phyloP scores from a whole-genome alignment of 2,113 vertebrate species.

The Gymnarchus niloticus region DNA sequence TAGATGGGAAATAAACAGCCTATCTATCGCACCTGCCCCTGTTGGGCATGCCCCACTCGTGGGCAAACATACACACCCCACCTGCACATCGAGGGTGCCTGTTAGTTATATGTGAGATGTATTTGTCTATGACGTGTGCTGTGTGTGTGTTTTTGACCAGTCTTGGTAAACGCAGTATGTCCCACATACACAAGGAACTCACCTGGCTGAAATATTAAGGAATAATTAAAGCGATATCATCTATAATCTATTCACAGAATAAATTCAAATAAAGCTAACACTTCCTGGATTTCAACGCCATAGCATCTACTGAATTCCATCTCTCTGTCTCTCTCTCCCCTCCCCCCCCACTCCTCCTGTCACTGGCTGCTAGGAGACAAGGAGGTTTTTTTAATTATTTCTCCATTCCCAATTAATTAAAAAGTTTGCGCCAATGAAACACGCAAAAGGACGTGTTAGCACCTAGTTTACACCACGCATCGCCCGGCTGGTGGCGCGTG shows the following conservation, averaged over 20 bases:
- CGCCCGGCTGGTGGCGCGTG: constrained; percentile 37
- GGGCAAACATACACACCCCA: background rate
- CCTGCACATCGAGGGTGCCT: background rate
- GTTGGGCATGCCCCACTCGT: background rate
- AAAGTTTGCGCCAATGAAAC: constrained; percentile 52
- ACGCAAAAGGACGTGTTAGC: constrained; percentile 55
- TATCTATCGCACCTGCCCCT: background rate
- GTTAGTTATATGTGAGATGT: background rate
- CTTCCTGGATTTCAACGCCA: background rate
- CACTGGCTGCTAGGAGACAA: constrained; percentile 26
- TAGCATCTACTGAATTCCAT: background rate
- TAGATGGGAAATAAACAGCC: background rate
- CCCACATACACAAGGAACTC: too few relatives aligned
- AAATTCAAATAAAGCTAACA: background rate
- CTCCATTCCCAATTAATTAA: constrained; percentile 57
- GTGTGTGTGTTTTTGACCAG: background rate
- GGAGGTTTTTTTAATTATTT: constrained; percentile 43
- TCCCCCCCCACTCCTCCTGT: background rate
- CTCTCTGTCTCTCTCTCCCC: background rate
- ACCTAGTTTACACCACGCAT: constrained; percentile 51
- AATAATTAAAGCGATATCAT: background rate
- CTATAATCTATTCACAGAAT: background rate
- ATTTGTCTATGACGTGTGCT: background rate
- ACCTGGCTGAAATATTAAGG: background rate
- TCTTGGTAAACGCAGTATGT: too few relatives aligned